Conservation (phyloP, 2,888 invertebrate genomes). For the Catocala nupta region DNA sequence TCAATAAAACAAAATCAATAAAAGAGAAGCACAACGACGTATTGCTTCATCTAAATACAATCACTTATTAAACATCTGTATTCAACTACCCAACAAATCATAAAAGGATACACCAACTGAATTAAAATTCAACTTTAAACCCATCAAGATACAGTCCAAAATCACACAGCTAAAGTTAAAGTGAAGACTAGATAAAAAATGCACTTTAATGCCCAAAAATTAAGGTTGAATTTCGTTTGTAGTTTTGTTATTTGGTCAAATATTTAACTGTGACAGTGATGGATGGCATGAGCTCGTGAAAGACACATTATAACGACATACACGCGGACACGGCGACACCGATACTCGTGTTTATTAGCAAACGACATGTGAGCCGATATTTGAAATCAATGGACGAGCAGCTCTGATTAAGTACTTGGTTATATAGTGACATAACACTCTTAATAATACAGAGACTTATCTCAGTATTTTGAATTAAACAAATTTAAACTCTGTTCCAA, state of each 20-base stretch:
- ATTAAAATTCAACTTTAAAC: constrained; percentile 11
- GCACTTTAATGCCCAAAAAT: background rate
- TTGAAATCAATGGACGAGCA: constrained; percentile 24
- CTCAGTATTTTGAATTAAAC: too few species aligned
- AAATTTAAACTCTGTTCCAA: too few species aligned
- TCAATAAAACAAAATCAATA: constrained; percentile 14
- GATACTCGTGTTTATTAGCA: constrained; percentile 44
- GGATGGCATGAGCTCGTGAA: constrained; percentile 57
- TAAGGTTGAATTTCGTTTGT: background rate
- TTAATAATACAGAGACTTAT: too few species aligned
- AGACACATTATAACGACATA: constrained; percentile 52
- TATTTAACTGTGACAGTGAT: constrained; percentile 67
- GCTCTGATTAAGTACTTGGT: constrained; percentile 4
- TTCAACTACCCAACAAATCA: constrained; percentile 7
- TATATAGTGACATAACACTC: too few species aligned
- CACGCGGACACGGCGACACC: constrained; percentile 43
- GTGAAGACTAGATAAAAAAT: background rate
- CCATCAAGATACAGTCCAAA: background rate
- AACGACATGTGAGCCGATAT: constrained; percentile 40
- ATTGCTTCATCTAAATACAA: constrained; percentile 30
- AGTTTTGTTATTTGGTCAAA: constrained; percentile 30
- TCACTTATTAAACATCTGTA: constrained; percentile 24
- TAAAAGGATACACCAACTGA: constrained; percentile 2
- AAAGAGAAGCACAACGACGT: constrained; percentile 10
- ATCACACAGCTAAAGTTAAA: background rate